Evolutionary conservation across 1,140 invertebrate genomes (phyloP).

Genomic region (Brachionus koreanus): DNA sequence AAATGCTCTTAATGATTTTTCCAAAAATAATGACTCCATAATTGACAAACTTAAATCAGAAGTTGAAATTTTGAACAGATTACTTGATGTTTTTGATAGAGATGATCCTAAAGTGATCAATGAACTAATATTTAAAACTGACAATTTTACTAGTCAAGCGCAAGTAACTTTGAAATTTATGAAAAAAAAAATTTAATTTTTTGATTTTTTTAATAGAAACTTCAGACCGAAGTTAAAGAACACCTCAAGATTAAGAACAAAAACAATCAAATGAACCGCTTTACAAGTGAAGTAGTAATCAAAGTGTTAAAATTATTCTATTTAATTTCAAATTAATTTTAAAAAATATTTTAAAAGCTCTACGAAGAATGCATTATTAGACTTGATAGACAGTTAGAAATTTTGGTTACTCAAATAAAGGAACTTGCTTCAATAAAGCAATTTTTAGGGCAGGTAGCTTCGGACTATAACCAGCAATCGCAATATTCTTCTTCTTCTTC

Average conservation of each 20-base stretch:
- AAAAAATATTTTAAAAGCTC: not conserved
- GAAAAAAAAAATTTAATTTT: not conserved
- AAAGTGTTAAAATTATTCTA: not conserved
- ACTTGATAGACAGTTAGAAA: conserved; percentile 16
- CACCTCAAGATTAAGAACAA: conserved; percentile 19
- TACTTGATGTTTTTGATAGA: not conserved
- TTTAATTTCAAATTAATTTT: not conserved
- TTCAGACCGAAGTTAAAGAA: not conserved
- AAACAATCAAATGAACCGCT: not conserved
- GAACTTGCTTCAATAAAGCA: not conserved
- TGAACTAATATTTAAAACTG: not conserved
- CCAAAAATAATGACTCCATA: not conserved
- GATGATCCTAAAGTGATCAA: not conserved
- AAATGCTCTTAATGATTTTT: not conserved
- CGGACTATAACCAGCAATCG: conserved; percentile 12
- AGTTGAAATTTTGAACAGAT: not conserved
- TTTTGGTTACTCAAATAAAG: not conserved
- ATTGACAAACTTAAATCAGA: not conserved
- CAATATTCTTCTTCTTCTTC: not conserved
- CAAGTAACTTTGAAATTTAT: not conserved
- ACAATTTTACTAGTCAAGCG: not conserved
- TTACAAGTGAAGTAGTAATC: not conserved
- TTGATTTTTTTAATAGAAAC: not conserved
- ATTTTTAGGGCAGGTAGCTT: not conserved
- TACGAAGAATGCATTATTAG: conserved; percentile 5